Evolutionary conservation across 2,888 invertebrate genomes (phyloP).

Genomic region (Luperina testacea): DNA sequence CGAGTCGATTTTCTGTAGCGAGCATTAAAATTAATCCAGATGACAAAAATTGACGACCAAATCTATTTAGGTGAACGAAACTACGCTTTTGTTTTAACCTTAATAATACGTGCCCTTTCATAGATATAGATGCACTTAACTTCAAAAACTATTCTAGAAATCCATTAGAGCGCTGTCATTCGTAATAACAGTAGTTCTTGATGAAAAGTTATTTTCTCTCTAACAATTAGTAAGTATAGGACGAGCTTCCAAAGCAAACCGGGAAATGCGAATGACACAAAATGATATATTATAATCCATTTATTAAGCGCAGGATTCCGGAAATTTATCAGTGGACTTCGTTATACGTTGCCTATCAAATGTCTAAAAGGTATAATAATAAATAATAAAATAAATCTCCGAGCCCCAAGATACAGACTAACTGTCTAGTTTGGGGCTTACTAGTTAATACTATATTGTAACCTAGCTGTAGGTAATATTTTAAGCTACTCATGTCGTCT

Average conservation of each 20-base stretch:
- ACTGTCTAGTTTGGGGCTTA: too few relatives aligned
- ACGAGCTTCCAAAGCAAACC: not conserved
- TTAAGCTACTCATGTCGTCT: too few relatives aligned
- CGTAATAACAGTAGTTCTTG: not conserved
- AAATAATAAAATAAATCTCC: too few relatives aligned
- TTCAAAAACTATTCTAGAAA: not conserved
- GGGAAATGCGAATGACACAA: not conserved
- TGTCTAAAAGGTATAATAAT: not conserved
- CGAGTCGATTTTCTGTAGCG: not conserved
- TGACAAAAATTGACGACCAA: not conserved
- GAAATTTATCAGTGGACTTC: not conserved
- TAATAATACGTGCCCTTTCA: constrained; percentile 1
- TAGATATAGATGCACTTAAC: not conserved
- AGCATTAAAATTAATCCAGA: not conserved
- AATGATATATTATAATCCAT: not conserved
- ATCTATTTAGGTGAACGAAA: not conserved
- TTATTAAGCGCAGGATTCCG: not conserved
- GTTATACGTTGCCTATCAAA: not conserved
- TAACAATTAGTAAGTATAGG: constrained; percentile 1
- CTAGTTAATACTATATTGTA: too few relatives aligned
- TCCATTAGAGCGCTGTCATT: not conserved
- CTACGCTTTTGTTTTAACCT: not conserved
- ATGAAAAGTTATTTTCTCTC: not conserved
- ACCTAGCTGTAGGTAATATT: too few relatives aligned
- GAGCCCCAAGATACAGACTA: too few relatives aligned